Conservation (phyloP, 1,140 invertebrate species). For the Drosophila aff. region DNA sequence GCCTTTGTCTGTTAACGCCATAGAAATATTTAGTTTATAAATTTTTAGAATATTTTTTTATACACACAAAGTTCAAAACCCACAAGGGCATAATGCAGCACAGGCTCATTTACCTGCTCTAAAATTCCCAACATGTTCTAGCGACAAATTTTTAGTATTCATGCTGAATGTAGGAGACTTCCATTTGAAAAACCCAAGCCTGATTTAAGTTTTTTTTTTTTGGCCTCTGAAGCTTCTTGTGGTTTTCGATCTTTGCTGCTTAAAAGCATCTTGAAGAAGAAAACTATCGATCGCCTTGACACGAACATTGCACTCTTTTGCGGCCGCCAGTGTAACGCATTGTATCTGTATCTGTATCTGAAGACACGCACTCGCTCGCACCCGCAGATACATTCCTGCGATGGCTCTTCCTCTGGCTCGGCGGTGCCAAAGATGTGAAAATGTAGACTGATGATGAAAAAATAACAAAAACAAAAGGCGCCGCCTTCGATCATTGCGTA, state of each 20-base stretch:
- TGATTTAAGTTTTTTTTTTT: neutral
- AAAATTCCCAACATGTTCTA: neutral
- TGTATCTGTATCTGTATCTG: conserved; percentile 17
- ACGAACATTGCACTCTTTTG: conserved; percentile 32
- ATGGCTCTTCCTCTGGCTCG: conserved; percentile 6
- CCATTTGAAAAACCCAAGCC: neutral
- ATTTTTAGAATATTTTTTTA: neutral
- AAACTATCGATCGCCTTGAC: neutral
- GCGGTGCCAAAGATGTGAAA: conserved; percentile 68
- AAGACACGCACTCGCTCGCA: conserved; percentile 38
- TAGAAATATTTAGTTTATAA: neutral
- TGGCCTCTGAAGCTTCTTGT: no score
- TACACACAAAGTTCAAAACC: neutral
- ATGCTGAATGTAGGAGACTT: no score
- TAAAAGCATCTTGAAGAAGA: neutral
- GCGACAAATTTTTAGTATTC: neutral
- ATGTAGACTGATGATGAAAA: conserved; percentile 76
- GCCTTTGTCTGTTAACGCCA: no score
- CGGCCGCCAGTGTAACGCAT: conserved; percentile 34
- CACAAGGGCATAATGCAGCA: neutral
- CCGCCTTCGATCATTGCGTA: conserved; percentile 74
- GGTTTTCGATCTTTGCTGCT: neutral
- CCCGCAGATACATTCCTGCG: conserved; percentile 21
- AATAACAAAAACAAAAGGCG: conserved; percentile 63
- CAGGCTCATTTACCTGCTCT: neutral